Percentiles rank a stretch among this genome's conserved stretches.
Conservation (phyloP, 2,113 vertebrate species). For the Corythaixoides concolor region DNA sequence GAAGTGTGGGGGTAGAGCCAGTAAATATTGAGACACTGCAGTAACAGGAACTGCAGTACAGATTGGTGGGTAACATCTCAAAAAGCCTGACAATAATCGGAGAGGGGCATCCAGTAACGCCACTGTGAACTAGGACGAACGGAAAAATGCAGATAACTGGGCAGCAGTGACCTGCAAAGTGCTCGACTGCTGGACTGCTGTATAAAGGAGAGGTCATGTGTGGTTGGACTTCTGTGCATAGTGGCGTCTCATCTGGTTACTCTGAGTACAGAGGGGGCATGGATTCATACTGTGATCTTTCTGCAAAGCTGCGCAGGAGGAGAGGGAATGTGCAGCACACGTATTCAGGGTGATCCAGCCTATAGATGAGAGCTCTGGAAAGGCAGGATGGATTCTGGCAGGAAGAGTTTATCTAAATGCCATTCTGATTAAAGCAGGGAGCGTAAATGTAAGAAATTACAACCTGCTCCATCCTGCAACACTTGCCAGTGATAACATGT, state of each 20-base stretch:
- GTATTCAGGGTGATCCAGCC: not conserved
- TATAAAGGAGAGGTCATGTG: not conserved
- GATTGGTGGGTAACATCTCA: not conserved
- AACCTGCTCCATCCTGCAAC: not conserved
- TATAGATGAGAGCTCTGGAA: not conserved
- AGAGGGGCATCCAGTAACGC: not conserved
- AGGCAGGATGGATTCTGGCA: not conserved
- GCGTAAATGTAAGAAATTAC: not conserved
- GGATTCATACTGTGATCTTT: not conserved
- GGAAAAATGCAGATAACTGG: not conserved
- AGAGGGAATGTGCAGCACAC: not conserved
- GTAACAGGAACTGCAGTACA: not conserved
- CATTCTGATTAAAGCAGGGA: not conserved
- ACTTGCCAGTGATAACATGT: not conserved
- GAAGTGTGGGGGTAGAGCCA: not conserved
- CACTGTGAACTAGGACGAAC: not conserved
- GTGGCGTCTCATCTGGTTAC: not conserved
- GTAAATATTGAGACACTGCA: not conserved
- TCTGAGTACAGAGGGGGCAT: not conserved
- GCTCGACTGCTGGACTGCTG: accelerated
- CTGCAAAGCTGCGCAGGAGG: not conserved
- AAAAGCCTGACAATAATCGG: not conserved
- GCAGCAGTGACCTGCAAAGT: not conserved
- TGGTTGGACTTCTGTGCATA: not conserved
- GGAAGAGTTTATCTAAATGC: not conserved